Conservation (phyloP, 2,888 invertebrate species). For the Epirrhoe tristata region DNA sequence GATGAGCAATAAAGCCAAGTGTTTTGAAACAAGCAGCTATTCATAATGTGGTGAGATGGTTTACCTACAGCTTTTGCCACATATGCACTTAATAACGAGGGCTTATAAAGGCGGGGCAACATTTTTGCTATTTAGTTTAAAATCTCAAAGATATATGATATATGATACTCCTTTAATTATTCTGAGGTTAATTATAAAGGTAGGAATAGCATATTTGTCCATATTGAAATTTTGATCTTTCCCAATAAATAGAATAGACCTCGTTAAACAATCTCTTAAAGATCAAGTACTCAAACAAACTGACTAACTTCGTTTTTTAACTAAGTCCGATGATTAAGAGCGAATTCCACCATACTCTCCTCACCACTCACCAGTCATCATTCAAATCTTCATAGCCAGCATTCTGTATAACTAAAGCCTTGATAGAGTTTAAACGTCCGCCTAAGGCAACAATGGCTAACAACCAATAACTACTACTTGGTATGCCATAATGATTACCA, state of each 20-base stretch:
- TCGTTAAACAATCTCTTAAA: too few species aligned
- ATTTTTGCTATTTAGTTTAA: too few species aligned
- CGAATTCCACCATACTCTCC: too few species aligned
- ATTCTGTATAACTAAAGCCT: not conserved
- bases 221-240: too few species aligned
- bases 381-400: not conserved
- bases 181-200: too few species aligned
- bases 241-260: too few species aligned
- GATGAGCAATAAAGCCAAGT: conserved; percentile 61
- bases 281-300: too few species aligned
- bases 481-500: conserved; percentile 42
- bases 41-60: conserved; percentile 26
- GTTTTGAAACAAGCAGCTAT: conserved; percentile 52
- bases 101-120: not conserved
- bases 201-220: too few species aligned
- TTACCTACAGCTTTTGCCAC: not conserved
- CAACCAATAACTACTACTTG: conserved; percentile 29
- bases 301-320: too few species aligned
- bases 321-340: too few species aligned
- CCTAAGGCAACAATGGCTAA: conserved; percentile 33
- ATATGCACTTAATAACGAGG: not conserved
- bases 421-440: not conserved
- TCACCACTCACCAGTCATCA: not conserved
- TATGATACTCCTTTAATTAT: too few species aligned
- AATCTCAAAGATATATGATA: too few species aligned